Base-by-base conservation (phyloP, 2,888 invertebrate genomes). In the Venusia cambrica region DNA sequence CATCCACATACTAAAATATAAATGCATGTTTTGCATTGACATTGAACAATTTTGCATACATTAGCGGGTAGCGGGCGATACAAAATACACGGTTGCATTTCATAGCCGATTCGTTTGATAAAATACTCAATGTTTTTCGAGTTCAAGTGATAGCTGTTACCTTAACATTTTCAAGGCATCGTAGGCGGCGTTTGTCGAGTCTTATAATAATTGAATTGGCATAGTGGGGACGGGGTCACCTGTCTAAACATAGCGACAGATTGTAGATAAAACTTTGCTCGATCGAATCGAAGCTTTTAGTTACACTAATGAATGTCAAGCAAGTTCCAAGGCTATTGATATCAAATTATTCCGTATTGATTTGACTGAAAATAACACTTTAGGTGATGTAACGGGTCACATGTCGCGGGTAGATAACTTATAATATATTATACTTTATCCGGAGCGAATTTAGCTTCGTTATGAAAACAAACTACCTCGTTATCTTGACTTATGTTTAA, bases 401-500 rank as follows among this genome's bases (percentile, higher is more conserved):
- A 35, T 54, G n/a, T 53, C 41, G 39, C 33, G 43, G 32, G n/a
- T n/a, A 32, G 41, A 43, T 43, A 27, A 31, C 4, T 40, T 26
- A 38, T 47, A 47, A 46, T 43, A 54, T n/a, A n/a, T n/a, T n/a
- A 39, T 16, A 41, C 34, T 35, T 46, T 46, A 56, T 49, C 50
- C 39, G 49, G 41, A 51, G 38, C 46, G 30, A 45, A 51, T 57
- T 53, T 49, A 53, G 48, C 51, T 52, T 27, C 30, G 25, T 35
- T 48, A 44, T 46, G 35, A 58, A 70, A 60, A 68, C 58, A 75
- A 68, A 69, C 56, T 65, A 9, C 53, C n/a, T n/a, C n/a, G 49
- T 63, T 68, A 72, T 73, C 70, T 48, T 29, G 54, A 46, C 52
- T 57, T 47, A 48, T 48, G 30, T 13, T 50, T 48, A 50, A 47